Conservation (phyloP, 2,113 vertebrate genomes). For the Enhydra lutris region DNA sequence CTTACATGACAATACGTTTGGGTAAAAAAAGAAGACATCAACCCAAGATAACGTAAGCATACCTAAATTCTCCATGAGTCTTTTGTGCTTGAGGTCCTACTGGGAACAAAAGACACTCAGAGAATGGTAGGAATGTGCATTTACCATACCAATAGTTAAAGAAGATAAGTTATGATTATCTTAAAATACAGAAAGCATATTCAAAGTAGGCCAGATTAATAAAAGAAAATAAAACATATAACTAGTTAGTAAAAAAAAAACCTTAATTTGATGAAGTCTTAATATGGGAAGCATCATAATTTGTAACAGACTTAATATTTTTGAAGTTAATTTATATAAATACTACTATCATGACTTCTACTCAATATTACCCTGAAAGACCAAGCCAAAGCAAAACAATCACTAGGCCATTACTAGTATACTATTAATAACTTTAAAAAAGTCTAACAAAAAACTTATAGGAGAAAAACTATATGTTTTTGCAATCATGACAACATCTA, state of each 20-base stretch:
- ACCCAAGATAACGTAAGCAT: not conserved
- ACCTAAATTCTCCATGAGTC: not conserved
- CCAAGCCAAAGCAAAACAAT: not conserved
- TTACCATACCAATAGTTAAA: not conserved
- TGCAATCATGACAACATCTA: not conserved
- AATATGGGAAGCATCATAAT: not conserved
- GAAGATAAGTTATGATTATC: not conserved
- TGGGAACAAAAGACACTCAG: not conserved
- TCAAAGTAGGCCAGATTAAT: not conserved
- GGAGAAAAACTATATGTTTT: not conserved
- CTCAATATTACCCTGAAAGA: not conserved
- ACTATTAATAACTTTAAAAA: not conserved
- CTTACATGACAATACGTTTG: not conserved
- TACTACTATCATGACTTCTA: not conserved
- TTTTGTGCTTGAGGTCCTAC: not conserved
- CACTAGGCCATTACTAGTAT: not conserved
- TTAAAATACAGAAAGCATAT: not conserved
- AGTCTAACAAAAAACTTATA: not conserved
- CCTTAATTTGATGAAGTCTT: not conserved
- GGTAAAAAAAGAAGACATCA: not conserved
- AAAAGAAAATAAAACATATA: not conserved
- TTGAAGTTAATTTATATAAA: not conserved
- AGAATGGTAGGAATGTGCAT: not conserved
- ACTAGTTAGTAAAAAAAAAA: not conserved
- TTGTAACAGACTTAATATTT: not conserved